Percentiles rank a stretch among this genome's conserved stretches.
Evolutionary conservation across 1,140 invertebrate species (phyloP).

Genomic region (Mycetomoellerius zeteki): DNA sequence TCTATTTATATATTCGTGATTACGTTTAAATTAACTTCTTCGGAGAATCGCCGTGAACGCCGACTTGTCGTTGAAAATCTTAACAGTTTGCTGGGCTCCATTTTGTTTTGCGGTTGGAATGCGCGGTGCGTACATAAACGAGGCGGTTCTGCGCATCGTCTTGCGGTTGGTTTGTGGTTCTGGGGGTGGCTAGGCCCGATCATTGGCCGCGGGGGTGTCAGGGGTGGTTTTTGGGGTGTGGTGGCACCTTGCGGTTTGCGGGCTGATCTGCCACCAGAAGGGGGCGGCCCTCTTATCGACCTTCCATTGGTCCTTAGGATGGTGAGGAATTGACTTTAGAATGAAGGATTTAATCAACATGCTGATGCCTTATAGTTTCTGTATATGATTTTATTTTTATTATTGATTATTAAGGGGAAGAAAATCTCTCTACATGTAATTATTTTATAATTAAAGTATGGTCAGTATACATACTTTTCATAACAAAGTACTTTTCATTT

Average conservation of each 20-base stretch:
- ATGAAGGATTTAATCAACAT: slow-evolving; percentile 66
- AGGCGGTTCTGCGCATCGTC: slow-evolving; percentile 86
- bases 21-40: background rate
- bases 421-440: background rate
- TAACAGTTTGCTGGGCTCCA: slow-evolving; percentile 79
- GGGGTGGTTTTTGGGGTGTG: slow-evolving; percentile 86
- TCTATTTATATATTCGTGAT: background rate
- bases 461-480: background rate
- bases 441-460: background rate
- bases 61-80: slow-evolving; percentile 65
- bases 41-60: background rate
- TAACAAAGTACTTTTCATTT: background rate
- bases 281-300: slow-evolving; percentile 84
- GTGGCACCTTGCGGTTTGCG: slow-evolving; percentile 87
- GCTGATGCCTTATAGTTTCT: background rate
- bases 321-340: slow-evolving; percentile 37
- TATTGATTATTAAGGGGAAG: background rate
- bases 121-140: slow-evolving; percentile 80
- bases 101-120: slow-evolving; percentile 86
- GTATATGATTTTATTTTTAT: background rate
- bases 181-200: slow-evolving; percentile 86
- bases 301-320: slow-evolving; percentile 76
- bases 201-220: slow-evolving; percentile 86
- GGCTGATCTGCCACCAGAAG: slow-evolving; percentile 84
- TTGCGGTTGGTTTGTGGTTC: slow-evolving; percentile 87